Conservation (phyloP, 2,888 invertebrate species). For the Ornithoptera alexandrae region DNA sequence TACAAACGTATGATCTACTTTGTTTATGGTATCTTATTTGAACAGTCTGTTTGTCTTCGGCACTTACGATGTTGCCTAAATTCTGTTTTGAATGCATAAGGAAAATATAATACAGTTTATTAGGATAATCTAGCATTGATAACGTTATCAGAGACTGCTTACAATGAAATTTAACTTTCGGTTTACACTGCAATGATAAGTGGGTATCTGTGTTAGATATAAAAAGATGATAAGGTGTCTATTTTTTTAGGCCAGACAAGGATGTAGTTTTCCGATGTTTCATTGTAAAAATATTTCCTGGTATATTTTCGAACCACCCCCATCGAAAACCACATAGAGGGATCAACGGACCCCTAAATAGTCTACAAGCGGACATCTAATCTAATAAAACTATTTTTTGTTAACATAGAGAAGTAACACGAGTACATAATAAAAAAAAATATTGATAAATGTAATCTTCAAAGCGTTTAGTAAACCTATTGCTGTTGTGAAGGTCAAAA, state of each 20-base stretch:
- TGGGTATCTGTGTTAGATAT: constrained; percentile 1
- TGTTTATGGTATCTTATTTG: neutral
- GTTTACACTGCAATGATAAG: neutral
- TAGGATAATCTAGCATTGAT: constrained; percentile 5
- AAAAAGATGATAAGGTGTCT: neutral
- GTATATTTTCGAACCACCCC: too few species aligned
- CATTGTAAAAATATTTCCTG: neutral
- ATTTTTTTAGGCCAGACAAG: neutral
- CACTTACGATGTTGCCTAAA: neutral
- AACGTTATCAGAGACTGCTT: constrained; percentile 1
- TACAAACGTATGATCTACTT: neutral
- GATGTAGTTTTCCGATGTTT: neutral
- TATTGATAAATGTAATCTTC: neutral
- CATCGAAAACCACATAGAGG: neutral
- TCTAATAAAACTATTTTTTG: neutral
- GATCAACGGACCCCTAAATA: neutral
- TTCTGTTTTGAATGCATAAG: constrained; percentile 1
- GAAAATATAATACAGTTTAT: neutral
- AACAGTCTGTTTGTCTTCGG: neutral
- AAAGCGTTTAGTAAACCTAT: neutral
- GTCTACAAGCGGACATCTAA: neutral
- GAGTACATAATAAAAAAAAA: neutral
- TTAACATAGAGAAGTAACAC: neutral
- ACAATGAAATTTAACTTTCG: neutral
- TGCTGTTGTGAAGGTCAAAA: neutral